Conservation (phyloP, 2,797 vertebrate species). For the Erithacus rubecula region DNA sequence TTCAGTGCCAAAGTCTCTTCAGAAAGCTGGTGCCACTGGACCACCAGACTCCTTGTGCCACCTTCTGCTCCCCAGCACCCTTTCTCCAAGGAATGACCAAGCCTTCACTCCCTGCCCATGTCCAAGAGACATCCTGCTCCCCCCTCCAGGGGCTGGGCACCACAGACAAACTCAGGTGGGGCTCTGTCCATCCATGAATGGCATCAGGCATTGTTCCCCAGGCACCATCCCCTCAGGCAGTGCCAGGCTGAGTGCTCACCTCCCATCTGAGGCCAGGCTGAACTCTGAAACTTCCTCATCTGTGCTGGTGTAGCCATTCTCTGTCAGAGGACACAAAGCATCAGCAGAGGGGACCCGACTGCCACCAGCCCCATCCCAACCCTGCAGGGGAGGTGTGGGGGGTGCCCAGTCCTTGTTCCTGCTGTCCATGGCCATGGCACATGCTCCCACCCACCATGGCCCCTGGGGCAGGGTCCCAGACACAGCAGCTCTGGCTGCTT, state of each 20-base stretch:
- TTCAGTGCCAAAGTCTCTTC: not conserved
- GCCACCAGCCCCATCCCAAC: not conserved
- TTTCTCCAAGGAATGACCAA: not conserved
- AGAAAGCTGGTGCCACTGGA: not conserved
- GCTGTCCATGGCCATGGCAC: not conserved
- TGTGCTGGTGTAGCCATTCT: constrained; percentile 93
- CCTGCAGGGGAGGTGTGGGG: fast-evolving
- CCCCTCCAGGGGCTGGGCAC: not conserved
- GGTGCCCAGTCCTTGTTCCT: fast-evolving
- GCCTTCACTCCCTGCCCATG: not conserved
- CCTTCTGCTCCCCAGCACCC: not conserved
- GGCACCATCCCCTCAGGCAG: not conserved
- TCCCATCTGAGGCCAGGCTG: constrained; percentile 90
- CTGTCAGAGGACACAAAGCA: constrained; percentile 60
- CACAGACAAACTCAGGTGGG: not conserved
- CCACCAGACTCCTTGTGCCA: not conserved
- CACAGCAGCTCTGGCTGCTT: not conserved
- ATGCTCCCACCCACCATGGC: fast-evolving
- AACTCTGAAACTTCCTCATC: constrained; percentile 94
- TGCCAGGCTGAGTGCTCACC: constrained; percentile 75
- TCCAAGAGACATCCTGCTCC: not conserved
- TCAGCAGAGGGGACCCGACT: not conserved
- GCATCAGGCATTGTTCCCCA: not conserved
- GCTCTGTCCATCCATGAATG: not conserved
- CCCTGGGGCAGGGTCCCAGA: not conserved